Evolutionary conservation across 2,113 vertebrate species (phyloP), one percentile per base, ranked within the genome.

Genomic region (Dermatemys mawii): DNA sequence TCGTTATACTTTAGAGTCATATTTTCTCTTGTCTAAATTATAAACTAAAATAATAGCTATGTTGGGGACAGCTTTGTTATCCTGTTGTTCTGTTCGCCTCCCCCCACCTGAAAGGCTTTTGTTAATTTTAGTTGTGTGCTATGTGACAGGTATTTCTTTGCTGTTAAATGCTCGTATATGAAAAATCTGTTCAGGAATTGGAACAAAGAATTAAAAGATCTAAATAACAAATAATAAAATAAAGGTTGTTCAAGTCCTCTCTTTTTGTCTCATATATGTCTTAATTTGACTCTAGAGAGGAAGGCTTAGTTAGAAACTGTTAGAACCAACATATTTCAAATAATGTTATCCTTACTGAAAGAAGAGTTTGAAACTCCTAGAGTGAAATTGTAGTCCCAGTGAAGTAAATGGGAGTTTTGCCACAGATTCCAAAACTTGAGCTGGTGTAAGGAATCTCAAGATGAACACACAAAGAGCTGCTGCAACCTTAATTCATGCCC

Each of bases 271-370:
- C 41, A 0, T 9, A 46, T 4, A 32, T 55, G 86, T 67, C 53
- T 26, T 5, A 0, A 0, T 17, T 2, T 88, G 6, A 49, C 2
- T 86, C 49, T 60, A 55, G 54, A 0, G 0, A 81, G 93, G 10
- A 83, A 87, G 84, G 2, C 16, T 49, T 67, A 73, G 17, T 26
- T 48, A 0, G 2, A 88, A n/a, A 49, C 80, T 1, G 1, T 0
- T 13, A 46, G 91, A 48, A 90, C 75, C 78, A 21, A 41, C 84
- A 80, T 93, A 75, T 1, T 54, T 93, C 89, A 88, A 54, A 0
- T 32, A 76, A 1, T 78, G 60, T 13, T 1, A 44, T 78, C 19
- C 73, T 86, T 85, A 32, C 88, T 86, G 89, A 93, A 93, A 91
- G 24, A 46, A n/a, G 78, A 44, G 0, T 83, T n/a, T 89, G 86